These are phyloP conservation scores for Oreochromis niloticus DNA, from an alignment of 2,113 vertebrate genomes.

Conservation along the genomic window DNA sequence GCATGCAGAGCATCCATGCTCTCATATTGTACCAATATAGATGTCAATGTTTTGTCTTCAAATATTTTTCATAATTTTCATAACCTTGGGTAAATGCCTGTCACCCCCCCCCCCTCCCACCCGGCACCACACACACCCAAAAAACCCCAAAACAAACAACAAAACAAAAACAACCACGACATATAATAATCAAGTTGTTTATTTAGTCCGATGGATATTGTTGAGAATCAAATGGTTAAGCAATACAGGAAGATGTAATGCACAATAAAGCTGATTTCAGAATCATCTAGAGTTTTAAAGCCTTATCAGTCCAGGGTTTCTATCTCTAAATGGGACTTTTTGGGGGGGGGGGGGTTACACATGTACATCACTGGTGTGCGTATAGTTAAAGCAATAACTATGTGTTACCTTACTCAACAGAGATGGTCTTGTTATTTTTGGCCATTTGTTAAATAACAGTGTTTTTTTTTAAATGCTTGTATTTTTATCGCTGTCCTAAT, in stretches of 20 bases:
- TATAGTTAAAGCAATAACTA: not conserved
- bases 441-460: not conserved
- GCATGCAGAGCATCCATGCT: not conserved
- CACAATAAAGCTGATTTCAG: not conserved
- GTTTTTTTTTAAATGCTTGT: not conserved
- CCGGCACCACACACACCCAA: too few relatives aligned
- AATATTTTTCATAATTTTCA: not conserved
- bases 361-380: not conserved
- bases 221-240: not conserved
- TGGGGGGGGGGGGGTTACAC: fast-evolving
- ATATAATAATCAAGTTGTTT: not conserved
- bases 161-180: not conserved
- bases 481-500: not conserved
- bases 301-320: not conserved
- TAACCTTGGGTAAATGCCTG: not conserved
- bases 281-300: not conserved
- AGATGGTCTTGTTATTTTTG: not conserved
- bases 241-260: not conserved
- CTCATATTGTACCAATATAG: not conserved
- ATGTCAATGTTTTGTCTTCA: not conserved
- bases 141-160: fast-evolving
- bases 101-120: too few relatives aligned
- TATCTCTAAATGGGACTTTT: not conserved
- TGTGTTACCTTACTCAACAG: not conserved
- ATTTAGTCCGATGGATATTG: not conserved